Evolutionary conservation across 2,113 vertebrate species (phyloP).

Genomic region (Crotophaga sulcirostris): DNA sequence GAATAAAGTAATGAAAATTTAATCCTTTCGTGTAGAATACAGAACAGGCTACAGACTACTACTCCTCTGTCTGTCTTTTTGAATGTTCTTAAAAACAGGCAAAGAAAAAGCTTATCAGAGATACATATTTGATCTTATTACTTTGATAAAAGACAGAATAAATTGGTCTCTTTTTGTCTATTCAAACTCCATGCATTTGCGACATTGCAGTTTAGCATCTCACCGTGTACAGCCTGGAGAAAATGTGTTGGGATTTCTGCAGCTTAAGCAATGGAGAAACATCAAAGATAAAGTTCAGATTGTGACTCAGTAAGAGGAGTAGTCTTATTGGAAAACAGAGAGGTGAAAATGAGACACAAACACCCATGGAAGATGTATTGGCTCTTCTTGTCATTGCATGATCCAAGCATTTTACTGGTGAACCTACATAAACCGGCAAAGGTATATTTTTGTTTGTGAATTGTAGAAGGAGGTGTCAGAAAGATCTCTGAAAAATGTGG

Average conservation of each 20-base stretch:
- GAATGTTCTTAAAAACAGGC: not conserved
- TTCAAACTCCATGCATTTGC: not conserved
- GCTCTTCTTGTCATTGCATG: rapidly evolving
- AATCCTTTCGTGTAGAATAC: not conserved
- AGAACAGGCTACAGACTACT: not conserved
- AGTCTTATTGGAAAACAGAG: not conserved
- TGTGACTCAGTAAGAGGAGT: not conserved
- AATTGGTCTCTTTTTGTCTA: not conserved
- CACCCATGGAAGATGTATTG: rapidly evolving
- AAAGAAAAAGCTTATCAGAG: not conserved
- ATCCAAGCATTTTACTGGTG: not conserved
- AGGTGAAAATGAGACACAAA: not conserved
- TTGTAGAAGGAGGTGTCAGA: not conserved
- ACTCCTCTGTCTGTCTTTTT: not conserved
- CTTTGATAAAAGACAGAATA: not conserved
- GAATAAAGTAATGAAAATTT: not conserved
- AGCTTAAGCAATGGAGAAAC: not conserved
- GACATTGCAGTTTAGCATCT: not conserved
- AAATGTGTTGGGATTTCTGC: not conserved
- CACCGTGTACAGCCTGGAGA: not conserved
- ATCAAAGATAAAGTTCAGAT: not conserved
- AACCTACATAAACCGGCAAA: not conserved
- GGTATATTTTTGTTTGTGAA: not conserved
- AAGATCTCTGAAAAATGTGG: not conserved
- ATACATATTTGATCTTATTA: rapidly evolving